Base-by-base conservation (phyloP, 2,888 invertebrate genomes). In the Polydrusus cervinus region DNA sequence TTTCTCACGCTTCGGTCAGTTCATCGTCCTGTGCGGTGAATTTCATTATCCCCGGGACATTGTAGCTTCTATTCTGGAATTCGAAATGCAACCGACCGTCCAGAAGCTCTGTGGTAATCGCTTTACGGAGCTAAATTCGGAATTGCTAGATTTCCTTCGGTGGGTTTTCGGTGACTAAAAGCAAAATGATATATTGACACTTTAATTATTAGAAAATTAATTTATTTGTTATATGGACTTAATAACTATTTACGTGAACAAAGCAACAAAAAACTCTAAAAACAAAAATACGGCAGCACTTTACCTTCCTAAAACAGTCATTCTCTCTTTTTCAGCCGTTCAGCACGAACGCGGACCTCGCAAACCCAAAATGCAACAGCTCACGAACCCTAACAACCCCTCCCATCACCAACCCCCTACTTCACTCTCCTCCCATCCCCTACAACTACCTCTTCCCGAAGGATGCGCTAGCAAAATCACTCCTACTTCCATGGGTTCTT, bases 321-420 rank as follows among this genome's bases (percentile, higher is more conserved):
- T 38, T 57, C 25, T 57, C 10, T 57, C 14, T 72, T 67, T 87
- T 89, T 74, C 90, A 98, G 98, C 98, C 86, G 98, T 98, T 77
- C 98, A 98, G 88, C 98, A 98, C 88, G 98, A 98, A 88, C 92
- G 98, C 57, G 98, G 98, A 8, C 98, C 98, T 0, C 91, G 98
- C 75, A 97, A 97, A 88, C 96, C 97, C 7, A 97, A 98, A 88
- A 88, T 93, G 77, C 94, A 93, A 72, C 82, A 81, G 18, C 80
- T 82, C 13, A 75, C 83, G 6, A 64, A 76, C 13, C 57, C 77
- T 25, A 78, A 77, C 20, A 84, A 78, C 76, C 83, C 79, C 30
- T 25, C 34, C 8, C 71, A 51, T 18, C 76, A 70, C 20, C 84
- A 84, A 77, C 71, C 84, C 76, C 55, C 78, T 18, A 43, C 77